These are phyloP conservation scores for Eupithecia pulchellata DNA, from an alignment of 2,888 invertebrate species.

Conservation along the genomic window DNA sequence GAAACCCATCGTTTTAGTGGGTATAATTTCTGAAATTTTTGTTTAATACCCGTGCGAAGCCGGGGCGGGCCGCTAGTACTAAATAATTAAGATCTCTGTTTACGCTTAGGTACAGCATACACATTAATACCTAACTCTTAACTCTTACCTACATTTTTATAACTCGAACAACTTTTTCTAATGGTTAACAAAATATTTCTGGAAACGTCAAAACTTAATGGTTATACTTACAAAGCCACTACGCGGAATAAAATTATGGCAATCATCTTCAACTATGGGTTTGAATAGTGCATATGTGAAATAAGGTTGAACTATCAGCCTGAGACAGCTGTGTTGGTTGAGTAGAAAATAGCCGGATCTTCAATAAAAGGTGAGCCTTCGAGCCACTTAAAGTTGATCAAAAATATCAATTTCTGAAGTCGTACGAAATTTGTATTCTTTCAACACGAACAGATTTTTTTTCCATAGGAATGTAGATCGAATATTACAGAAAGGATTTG, in stretches of 20 bases:
- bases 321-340: background rate
- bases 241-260: conserved; percentile 41
- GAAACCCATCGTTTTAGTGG: too few relatives aligned
- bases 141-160: background rate
- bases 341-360: background rate
- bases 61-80: too few relatives aligned
- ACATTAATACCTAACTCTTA: background rate
- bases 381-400: background rate
- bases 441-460: background rate
- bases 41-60: too few relatives aligned
- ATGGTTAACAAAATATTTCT: conserved; percentile 14
- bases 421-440: background rate
- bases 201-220: conserved; percentile 22
- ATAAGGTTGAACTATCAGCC: conserved; percentile 32
- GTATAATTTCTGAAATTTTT: too few relatives aligned
- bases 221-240: conserved; percentile 38
- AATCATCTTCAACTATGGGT: conserved; percentile 32
- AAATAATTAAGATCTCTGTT: too few relatives aligned
- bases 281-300: conserved; percentile 34
- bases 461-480: too few relatives aligned
- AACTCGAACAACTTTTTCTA: background rate
- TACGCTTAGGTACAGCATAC: too few relatives aligned
- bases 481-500: too few relatives aligned
- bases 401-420: background rate
- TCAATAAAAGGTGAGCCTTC: background rate